A percentile compares a stretch with the other conserved stretches of the same genome.
These are phyloP conservation scores for Orthosia gothica DNA, from an alignment of 2,888 invertebrate genomes.

Conservation along the genomic window DNA sequence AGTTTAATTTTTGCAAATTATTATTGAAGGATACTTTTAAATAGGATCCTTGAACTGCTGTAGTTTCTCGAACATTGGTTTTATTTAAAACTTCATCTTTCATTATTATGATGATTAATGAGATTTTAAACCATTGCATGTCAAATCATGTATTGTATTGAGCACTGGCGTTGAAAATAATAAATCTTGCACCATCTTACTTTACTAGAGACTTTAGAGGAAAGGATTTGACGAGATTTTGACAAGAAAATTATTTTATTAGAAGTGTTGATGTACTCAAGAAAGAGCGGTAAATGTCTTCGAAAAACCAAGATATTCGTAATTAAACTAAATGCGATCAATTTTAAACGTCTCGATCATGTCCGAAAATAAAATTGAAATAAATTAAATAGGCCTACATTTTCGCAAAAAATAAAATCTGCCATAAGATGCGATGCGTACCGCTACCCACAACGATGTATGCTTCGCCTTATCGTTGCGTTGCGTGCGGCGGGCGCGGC, in stretches of 20 bases:
- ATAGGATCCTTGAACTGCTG: constrained; percentile 19
- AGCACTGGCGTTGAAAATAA: no score
- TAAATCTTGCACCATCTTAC: no score
- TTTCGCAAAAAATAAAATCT: background rate
- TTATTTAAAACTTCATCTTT: constrained; percentile 6
- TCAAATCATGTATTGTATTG: constrained; percentile 3
- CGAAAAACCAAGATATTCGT: background rate
- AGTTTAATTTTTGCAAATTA: constrained; percentile 31
- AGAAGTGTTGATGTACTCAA: no score
- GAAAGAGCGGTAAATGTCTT: no score
- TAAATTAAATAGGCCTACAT: constrained; percentile 3
- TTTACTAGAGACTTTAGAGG: no score
- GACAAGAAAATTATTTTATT: no score
- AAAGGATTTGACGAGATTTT: no score
- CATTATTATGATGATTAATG: constrained; percentile 19
- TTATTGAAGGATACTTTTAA: constrained; percentile 28
- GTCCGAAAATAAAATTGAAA: background rate
- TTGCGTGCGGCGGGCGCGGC: constrained; percentile 58
- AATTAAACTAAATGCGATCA: background rate
- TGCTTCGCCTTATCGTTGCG: constrained; percentile 65
- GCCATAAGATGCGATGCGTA: constrained; percentile 6
- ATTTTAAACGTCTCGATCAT: background rate
- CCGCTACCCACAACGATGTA: constrained; percentile 26
- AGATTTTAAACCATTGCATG: constrained; percentile 16
- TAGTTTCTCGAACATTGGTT: constrained; percentile 1